A percentile compares a stretch with the other conserved stretches of the same genome.
Conservation (phyloP, 2,113 vertebrate genomes). For the Athene cunicularia region DNA sequence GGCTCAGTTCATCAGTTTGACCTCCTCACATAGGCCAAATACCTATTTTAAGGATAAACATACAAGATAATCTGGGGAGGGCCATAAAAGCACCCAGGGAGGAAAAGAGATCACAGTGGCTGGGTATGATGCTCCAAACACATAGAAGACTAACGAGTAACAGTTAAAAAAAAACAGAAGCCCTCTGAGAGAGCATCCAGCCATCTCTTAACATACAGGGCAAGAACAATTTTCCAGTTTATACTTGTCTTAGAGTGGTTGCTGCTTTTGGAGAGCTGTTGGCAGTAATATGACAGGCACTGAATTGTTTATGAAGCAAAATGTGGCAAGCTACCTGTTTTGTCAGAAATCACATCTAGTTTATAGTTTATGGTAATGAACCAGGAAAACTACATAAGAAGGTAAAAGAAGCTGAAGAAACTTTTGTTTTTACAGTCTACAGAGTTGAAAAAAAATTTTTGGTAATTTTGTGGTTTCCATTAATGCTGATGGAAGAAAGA, state of each 20-base stretch:
- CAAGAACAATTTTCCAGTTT: not conserved
- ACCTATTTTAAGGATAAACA: not conserved
- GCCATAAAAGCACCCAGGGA: not conserved
- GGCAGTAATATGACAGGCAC: not conserved
- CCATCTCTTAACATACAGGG: not conserved
- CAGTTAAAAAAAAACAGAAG: not conserved
- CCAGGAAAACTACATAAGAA: not conserved
- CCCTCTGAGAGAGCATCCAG: not conserved
- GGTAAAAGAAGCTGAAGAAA: not conserved
- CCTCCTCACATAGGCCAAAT: not conserved
- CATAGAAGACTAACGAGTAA: not conserved
- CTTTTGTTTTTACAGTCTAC: not conserved
- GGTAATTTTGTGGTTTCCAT: not conserved
- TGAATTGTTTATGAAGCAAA: not conserved
- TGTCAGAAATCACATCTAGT: not conserved
- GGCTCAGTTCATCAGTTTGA: slow-evolving; percentile 17
- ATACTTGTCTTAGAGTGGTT: not conserved
- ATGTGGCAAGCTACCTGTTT: not conserved
- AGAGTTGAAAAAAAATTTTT: not conserved
- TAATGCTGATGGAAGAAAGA: not conserved
- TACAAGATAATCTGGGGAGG: not conserved
- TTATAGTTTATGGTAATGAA: not conserved
- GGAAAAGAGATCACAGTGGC: not conserved
- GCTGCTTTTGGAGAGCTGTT: not conserved
- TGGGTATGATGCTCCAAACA: not conserved